phyloP scores from a whole-genome alignment of 2,113 vertebrate species.

The Paralichthys olivaceus region DNA sequence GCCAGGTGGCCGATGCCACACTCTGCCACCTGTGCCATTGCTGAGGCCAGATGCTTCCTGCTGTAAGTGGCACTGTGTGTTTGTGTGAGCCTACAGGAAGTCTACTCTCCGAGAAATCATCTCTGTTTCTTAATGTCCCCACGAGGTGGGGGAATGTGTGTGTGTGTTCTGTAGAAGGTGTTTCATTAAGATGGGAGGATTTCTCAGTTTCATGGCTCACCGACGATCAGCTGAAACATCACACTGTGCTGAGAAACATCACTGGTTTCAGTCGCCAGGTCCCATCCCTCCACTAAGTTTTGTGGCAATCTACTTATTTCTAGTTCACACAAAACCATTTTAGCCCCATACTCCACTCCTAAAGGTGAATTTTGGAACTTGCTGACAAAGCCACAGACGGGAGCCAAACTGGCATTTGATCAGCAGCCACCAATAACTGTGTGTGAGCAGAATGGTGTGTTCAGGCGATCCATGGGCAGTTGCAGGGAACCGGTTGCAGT shows the following conservation, averaged over 20 bases:
- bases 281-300: too few species aligned
- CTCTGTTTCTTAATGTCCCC: conserved; percentile 27
- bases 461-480: too few species aligned
- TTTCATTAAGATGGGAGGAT: conserved; percentile 56
- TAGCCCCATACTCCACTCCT: too few species aligned
- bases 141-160: background rate
- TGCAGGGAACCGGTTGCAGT: too few species aligned
- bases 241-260: background rate
- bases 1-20: conserved; percentile 64
- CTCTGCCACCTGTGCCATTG: conserved; percentile 61
- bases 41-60: conserved; percentile 58
- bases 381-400: too few species aligned
- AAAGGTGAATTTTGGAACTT: too few species aligned
- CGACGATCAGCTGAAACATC: conserved; percentile 4
- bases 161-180: conserved; percentile 43
- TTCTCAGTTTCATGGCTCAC: conserved; percentile 5
- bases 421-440: too few species aligned
- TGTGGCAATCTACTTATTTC: too few species aligned
- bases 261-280: background rate
- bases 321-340: too few species aligned
- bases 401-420: too few species aligned
- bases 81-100: background rate
- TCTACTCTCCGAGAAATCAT: too few species aligned
- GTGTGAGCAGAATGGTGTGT: too few species aligned
- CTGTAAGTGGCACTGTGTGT: background rate